Base-by-base conservation (phyloP, 35 echinoderm and acorn worm species). In the Holothuria glaberrima region DNA sequence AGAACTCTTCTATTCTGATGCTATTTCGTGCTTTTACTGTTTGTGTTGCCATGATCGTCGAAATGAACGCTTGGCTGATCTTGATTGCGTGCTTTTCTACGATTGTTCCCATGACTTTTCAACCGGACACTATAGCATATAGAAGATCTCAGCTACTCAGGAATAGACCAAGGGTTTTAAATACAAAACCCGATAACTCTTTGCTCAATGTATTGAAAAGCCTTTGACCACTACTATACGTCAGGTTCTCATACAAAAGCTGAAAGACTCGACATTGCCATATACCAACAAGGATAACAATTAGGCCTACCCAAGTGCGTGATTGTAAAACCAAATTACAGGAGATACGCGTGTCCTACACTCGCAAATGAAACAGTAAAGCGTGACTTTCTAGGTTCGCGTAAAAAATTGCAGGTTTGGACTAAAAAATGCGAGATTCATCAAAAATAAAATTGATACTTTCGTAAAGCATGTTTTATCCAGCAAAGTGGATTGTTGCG, bases 231-330 rank as follows among this genome's bases (percentile, higher is more conserved):
- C 61, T 65, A 6, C 61, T 65, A 65, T 65, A 6, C 61, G 61
- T 65, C 61, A 4, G 61, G 61, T 65, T 65, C 61, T 65, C 61
- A 65, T 16, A 65, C 61, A 65, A 65, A 65, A 65, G 61, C 4
- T 65, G 61, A 17, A 6, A 65, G 17, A 16, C n/a, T n/a, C n/a
- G n/a, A n/a, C n/a, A n/a, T n/a, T n/a, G n/a, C n/a, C n/a, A n/a
- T n/a, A n/a, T n/a, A n/a, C n/a, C n/a, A n/a, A n/a, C n/a, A n/a
- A n/a, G n/a, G n/a, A n/a, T n/a, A n/a, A n/a, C n/a, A n/a, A n/a
- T n/a, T n/a, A n/a, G n/a, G n/a, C n/a, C n/a, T n/a, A n/a, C n/a
- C n/a, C n/a, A n/a, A n/a, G n/a, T 17, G 61, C 61, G 27, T 65
- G 27, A 65, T 65, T 4, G 19, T 65, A 65, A 65, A 65, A 5